A percentile compares a stretch with the other conserved stretches of the same genome.
Conservation (phyloP, 2,797 vertebrate species). For the Bradypus variegatus region DNA sequence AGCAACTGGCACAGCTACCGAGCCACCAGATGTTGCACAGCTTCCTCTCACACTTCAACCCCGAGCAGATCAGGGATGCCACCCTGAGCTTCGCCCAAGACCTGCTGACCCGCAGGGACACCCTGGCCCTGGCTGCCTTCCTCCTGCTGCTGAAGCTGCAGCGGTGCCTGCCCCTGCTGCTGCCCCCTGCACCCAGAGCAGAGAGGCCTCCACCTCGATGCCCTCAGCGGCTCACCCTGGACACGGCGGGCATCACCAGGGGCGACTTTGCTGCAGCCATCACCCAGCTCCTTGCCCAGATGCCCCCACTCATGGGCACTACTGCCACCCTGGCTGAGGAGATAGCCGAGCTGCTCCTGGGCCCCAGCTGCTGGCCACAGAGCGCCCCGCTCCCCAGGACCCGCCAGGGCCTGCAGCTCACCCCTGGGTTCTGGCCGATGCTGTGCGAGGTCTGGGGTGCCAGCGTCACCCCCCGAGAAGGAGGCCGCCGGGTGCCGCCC, state of each 20-base stretch:
- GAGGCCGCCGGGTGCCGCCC: accelerated
- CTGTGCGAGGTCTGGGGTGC: constrained; percentile 28
- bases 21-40: neutral
- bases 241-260: neutral
- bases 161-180: neutral
- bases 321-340: neutral
- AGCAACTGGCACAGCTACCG: neutral
- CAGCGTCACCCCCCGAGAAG: neutral
- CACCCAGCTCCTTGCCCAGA: constrained; percentile 9
- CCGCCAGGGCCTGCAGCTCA: neutral
- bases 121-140: neutral
- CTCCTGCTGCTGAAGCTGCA: neutral
- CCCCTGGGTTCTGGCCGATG: constrained; percentile 25
- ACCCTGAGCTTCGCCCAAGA: constrained; percentile 36
- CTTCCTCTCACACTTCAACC: constrained; percentile 18
- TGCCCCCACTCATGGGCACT: neutral
- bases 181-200: accelerated
- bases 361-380: neutral
- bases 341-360: constrained; percentile 1
- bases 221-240: neutral
- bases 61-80: constrained; percentile 28
- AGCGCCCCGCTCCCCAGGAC: neutral
- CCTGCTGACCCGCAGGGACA: constrained; percentile 40
- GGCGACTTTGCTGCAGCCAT: neutral
- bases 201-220: neutral